Evolutionary conservation across 2,888 invertebrate species (phyloP), one percentile per base, ranked within the genome.

Genomic region (Acheta domesticus): DNA sequence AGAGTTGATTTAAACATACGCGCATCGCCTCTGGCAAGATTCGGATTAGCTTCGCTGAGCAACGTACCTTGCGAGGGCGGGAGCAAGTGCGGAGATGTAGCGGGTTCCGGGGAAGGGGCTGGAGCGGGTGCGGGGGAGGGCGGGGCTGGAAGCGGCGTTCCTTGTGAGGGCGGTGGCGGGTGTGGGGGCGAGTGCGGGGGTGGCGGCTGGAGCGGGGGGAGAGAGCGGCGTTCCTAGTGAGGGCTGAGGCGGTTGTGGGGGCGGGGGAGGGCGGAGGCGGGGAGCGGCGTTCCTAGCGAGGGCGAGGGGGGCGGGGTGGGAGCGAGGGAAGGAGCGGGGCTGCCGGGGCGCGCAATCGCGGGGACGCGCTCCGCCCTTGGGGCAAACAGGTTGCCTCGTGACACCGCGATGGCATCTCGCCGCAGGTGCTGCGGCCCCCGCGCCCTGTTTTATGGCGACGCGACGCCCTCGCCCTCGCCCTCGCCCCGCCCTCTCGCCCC

Each of bases 341-440:
- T 19, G 62, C 62, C 5, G n/a, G 4, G 62, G n/a, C 62, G 62
- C 8, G 36, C 36, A 5, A 36, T 36, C 5, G 62, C 62, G 62
- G 62, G n/a, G 62, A 62, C 62, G n/a, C 62, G 62, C 62, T 62
- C 62, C 62, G n/a, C n/a, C 16, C 62, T 19, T 62, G 62, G 36
- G 36, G 36, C n/a, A 62, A 62, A 62, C 62, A 62, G 62, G 62
- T 62, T 62, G 62, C 16, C 62, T 62, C 62, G 62, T 62, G n/a
- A 62, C 62, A 62, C 16, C 14, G 16, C 11, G 62, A n/a, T 62
- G 62, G 16, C 62, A 62, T 62, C 62, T 62, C 62, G 16, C n/a
- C n/a, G 62, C 62, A 62, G 62, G 62, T 62, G 62, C 62, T 62
- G 14, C n/a, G n/a, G 62, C n/a, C 62, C 36, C 62, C 62, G 62